Base-by-base conservation (phyloP, 2,797 vertebrate genomes). In the Momotus momota region DNA sequence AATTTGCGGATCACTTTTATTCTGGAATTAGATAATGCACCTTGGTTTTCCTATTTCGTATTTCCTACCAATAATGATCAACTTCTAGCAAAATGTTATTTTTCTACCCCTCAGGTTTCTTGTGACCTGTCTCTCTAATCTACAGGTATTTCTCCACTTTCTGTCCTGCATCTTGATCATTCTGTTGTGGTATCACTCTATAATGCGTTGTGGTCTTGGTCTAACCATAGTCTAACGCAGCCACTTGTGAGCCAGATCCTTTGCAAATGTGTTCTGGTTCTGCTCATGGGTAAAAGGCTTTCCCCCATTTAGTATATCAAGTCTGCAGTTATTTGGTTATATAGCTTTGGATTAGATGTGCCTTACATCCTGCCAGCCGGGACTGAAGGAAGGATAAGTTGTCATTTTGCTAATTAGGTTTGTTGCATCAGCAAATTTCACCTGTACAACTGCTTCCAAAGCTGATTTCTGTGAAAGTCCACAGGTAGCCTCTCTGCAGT, bases 161-260 rank as follows among this genome's bases (percentile, higher is more conserved):
- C 54, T 71, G 9, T 73, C 40, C 57, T 49, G 3, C 9, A 43
- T 35, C 65, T 69, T 81, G 25, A 29, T 64, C 83, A 65, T 49
- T 74, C 31, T 67, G 72, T 67, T 33, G 14, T n/a, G 2, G 5
- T 43, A 21, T 45, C 35, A 64, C 49, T 54, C 10, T 41, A 48
- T 33, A 69, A 84, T 9, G 9, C 4, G 52, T 60, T 73, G 23
- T 69, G 33, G 12, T 41, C 38, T 75, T 67, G 45, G 33, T 33
- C 11, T 66, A 57, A 74, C 10, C 6, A 21, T 31, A 33, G 19
- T 8, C 57, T 77, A 82, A 60, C 4, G 1, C 41, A 71, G 13
- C 4, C 0, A 0, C 49, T 21, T 3, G 18, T 10, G 5, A 71
- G 6, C 2, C 20, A 70, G n/a, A 41, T 67, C n/a, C 10, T 88